Base-by-base conservation (phyloP, 2,888 invertebrate species). In the Chloroclysta siterata region DNA sequence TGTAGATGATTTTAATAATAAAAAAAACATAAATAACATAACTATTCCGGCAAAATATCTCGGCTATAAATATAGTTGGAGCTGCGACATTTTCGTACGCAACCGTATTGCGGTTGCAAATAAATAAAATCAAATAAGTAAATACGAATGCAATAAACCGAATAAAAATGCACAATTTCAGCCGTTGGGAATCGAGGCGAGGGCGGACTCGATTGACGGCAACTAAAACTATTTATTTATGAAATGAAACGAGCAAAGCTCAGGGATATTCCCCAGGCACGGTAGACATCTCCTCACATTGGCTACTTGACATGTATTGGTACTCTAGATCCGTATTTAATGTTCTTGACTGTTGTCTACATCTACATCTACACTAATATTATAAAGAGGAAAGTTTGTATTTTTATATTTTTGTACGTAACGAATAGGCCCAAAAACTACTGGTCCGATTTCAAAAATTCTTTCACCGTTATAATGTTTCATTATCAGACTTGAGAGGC, bases 131-230 rank as follows among this genome's bases (percentile, higher is more conserved):
- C 47, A 44, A 42, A 54, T 50, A 60, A 48, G n/a, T 50, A 33
- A 50, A 33, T 50, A 39, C 33, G 53, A 54, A 60, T 36, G 54
- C 53, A 50, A 50, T 58, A 60, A 59, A 60, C 11, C 47, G 53
- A 51, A 29, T 51, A 44, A 58, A 44, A 52, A 60, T 50, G 53
- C 50, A 33, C 48, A 41, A 54, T 58, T 53, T 28, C 53, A 50
- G 39, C 42, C 29, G 56, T n/a, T 28, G 56, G 57, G 39, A 15
- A 47, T 46, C 39, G 52, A 65, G 48, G 52, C 52, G 52, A 14
- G 22, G 36, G 50, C 17, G 41, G 4, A 22, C 42, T 53, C 52
- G 42, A 57, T 63, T 53, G 53, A 63, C 47, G 48, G 52, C 54
- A 46, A 44, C 22, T 22, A 51, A 28, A 14, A 17, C 33, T 42